Evolutionary conservation across 1,140 invertebrate genomes (phyloP).

Genomic region (Drosophila mauritiana): DNA sequence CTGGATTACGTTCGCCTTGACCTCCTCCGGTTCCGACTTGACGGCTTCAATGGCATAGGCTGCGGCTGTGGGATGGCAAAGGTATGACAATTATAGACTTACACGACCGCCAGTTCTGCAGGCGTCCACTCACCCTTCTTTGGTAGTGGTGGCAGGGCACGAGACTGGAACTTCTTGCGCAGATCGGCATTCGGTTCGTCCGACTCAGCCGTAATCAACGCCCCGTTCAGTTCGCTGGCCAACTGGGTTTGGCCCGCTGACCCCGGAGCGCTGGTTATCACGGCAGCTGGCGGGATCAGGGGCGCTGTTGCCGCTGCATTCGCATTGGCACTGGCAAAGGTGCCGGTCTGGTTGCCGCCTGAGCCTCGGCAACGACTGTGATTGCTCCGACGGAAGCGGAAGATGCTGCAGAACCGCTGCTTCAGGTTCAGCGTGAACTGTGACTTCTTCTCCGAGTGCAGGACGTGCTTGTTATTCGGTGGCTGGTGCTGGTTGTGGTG

Average conservation of each 20-base stretch:
- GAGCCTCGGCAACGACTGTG: constrained; percentile 76
- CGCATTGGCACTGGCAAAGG: constrained; percentile 5
- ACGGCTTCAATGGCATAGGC: constrained; percentile 77
- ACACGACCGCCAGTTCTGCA: background rate
- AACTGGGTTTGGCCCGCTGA: constrained; percentile 9
- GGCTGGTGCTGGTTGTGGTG: constrained; percentile 34
- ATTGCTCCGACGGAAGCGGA: constrained; percentile 88
- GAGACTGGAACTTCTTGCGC: constrained; percentile 86
- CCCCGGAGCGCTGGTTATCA: constrained; percentile 27
- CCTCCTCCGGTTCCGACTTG: constrained; percentile 62
- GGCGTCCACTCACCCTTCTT: constrained; percentile 84
- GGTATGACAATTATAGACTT: too few species aligned
- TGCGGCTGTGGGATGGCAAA: constrained; percentile 4
- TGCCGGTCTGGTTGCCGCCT: constrained; percentile 12
- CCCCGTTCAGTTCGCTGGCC: constrained; percentile 23
- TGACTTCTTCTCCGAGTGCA: constrained; percentile 74
- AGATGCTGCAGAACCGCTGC: constrained; percentile 93
- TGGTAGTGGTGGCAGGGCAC: constrained; percentile 93
- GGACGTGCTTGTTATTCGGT: constrained; percentile 84
- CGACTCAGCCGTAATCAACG: constrained; percentile 17
- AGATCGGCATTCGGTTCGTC: constrained; percentile 69
- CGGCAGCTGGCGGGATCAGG: constrained; percentile 15
- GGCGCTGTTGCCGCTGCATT: constrained; percentile 21
- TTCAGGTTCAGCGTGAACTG: constrained; percentile 89
- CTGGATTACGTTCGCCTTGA: constrained; percentile 53